A percentile compares a stretch with the other conserved stretches of the same genome.
Conservation (phyloP, 1,140 invertebrate genomes). For the Leptoteleia sp. region DNA sequence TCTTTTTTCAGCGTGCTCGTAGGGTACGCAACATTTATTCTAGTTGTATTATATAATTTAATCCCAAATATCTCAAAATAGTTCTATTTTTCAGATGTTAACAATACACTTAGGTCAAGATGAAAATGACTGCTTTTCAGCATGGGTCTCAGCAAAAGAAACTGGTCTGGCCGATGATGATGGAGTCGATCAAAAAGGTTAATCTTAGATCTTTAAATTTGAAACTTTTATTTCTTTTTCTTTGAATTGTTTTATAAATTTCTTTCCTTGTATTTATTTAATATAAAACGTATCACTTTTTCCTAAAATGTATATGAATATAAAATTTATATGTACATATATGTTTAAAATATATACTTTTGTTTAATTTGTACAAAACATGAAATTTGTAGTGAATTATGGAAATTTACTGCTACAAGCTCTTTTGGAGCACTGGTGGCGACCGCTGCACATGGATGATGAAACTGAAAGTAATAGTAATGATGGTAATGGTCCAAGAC, state of each 20-base stretch:
- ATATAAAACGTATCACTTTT: too few species aligned
- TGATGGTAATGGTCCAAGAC: conserved; percentile 74
- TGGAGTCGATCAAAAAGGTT: conserved; percentile 92
- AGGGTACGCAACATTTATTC: too few species aligned
- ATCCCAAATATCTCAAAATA: too few species aligned
- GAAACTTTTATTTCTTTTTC: too few species aligned
- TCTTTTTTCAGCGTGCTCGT: too few species aligned
- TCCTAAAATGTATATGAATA: too few species aligned
- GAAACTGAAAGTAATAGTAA: conserved; percentile 77
- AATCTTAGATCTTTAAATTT: not conserved
- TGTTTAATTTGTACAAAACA: too few species aligned
- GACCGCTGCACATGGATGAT: conserved; percentile 82
- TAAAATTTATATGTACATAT: too few species aligned
- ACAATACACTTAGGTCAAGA: conserved; percentile 98
- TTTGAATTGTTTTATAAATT: not conserved
- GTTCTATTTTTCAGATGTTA: too few species aligned
- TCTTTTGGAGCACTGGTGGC: conserved; percentile 97
- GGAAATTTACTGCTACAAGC: conserved; percentile 96
- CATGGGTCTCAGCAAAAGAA: conserved; percentile 98
- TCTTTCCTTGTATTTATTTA: too few species aligned
- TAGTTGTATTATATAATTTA: too few species aligned
- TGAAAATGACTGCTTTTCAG: conserved; percentile 98
- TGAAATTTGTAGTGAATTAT: conserved; percentile 90
- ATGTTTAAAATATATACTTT: not conserved
- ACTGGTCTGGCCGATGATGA: conserved; percentile 90